Conservation (phyloP, 2,797 vertebrate genomes). For the Oreochromis grahami region DNA sequence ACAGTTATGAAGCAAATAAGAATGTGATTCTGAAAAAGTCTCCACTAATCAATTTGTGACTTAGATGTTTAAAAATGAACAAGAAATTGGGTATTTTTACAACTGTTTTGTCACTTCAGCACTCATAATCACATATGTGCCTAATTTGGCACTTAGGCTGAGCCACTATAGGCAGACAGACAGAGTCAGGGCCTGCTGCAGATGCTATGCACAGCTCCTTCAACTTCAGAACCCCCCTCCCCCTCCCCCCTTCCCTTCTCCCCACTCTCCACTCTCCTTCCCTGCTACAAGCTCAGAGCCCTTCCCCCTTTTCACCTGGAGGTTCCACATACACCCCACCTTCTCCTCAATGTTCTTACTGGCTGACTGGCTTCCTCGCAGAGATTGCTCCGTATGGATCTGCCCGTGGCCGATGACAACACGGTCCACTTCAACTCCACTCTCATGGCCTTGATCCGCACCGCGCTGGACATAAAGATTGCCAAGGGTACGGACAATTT, state of each 20-base stretch:
- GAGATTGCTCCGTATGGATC: slow-evolving; percentile 93
- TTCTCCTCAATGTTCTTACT: slow-evolving; percentile 52
- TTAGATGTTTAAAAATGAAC: slow-evolving; percentile 20
- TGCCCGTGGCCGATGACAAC: slow-evolving; percentile 94
- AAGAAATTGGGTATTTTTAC: not conserved
- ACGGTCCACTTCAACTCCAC: slow-evolving; percentile 96
- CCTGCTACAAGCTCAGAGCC: slow-evolving; percentile 79
- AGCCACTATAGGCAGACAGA: slow-evolving; percentile 11
- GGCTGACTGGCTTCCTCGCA: slow-evolving; percentile 70
- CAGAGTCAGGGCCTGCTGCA: slow-evolving; percentile 69
- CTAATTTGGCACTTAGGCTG: not conserved
- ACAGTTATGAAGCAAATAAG: not conserved
- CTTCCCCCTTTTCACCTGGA: slow-evolving; percentile 79
- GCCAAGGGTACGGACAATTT: slow-evolving; percentile 86
- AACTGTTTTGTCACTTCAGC: not conserved
- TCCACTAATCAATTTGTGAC: not conserved
- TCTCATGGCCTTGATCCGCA: slow-evolving; percentile 94
- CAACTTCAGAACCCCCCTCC: slow-evolving; percentile 65
- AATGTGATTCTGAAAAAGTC: not conserved
- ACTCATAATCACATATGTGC: not conserved
- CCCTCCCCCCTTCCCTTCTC: slow-evolving; percentile 7
- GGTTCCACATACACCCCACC: slow-evolving; percentile 52
- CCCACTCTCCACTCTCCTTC: slow-evolving; percentile 28
- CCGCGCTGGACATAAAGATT: slow-evolving; percentile 94
- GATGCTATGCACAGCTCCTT: slow-evolving; percentile 72